phyloP scores from a whole-genome alignment of 2,888 invertebrate species.

The Dorcus parallelipipedus region DNA sequence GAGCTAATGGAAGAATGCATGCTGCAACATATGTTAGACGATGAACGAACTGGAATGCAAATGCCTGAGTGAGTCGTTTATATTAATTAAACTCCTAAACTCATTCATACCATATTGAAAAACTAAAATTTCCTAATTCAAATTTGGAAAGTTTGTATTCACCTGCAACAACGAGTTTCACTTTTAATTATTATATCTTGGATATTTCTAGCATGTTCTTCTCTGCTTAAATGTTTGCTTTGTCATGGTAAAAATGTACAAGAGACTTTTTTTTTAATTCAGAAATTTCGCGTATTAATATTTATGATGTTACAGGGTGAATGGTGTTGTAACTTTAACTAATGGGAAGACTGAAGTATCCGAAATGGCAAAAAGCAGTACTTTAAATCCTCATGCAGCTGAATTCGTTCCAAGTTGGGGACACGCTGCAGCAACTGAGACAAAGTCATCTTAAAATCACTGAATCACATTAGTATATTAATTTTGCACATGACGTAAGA shows the following conservation, averaged over 20 bases:
- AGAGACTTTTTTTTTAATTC: too few relatives aligned
- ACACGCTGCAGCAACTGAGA: slow-evolving; percentile 13
- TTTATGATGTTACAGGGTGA: slow-evolving; percentile 21
- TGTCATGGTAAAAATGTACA: too few relatives aligned
- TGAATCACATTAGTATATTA: neutral
- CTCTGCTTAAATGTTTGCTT: too few relatives aligned
- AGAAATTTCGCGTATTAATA: too few relatives aligned
- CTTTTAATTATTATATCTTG: too few relatives aligned
- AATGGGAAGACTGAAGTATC: slow-evolving; percentile 14
- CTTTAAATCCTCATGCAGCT: slow-evolving; percentile 79
- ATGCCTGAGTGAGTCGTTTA: slow-evolving; percentile 24
- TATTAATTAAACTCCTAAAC: too few relatives aligned
- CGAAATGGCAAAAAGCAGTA: slow-evolving; percentile 59
- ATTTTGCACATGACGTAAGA: neutral
- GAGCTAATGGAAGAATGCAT: slow-evolving; percentile 85
- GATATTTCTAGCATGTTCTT: too few relatives aligned
- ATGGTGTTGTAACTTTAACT: slow-evolving; percentile 22
- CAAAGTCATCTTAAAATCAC: slow-evolving; percentile 8
- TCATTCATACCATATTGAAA: too few relatives aligned
- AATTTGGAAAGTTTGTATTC: too few relatives aligned
- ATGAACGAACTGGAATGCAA: slow-evolving; percentile 50
- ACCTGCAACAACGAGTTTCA: too few relatives aligned
- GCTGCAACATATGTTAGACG: slow-evolving; percentile 61
- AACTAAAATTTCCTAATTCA: too few relatives aligned
- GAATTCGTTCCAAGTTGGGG: slow-evolving; percentile 69